These are phyloP conservation scores for Cercocebus atys DNA, from an alignment of 2,113 vertebrate genomes.

Conservation along the genomic window DNA sequence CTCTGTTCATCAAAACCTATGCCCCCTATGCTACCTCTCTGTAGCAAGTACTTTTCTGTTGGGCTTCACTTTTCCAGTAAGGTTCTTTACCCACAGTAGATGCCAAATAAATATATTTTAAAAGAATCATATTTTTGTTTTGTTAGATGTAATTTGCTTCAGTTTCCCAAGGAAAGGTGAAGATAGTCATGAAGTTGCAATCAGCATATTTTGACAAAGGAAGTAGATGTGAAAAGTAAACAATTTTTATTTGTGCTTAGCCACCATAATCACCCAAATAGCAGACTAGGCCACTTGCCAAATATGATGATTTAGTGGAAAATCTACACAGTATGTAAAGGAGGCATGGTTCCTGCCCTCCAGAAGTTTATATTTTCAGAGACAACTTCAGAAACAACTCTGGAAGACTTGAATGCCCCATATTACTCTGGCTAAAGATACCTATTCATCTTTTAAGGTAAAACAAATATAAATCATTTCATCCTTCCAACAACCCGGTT, in stretches of 20 bases:
- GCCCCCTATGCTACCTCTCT: too few relatives aligned
- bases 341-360: background rate
- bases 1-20: background rate
- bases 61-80: background rate
- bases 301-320: background rate
- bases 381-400: background rate
- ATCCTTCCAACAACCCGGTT: background rate
- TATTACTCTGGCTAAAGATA: background rate
- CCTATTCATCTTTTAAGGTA: background rate
- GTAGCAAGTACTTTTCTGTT: background rate
- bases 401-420: background rate
- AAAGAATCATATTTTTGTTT: background rate
- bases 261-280: background rate
- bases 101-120: background rate
- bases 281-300: background rate
- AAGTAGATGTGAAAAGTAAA: background rate
- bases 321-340: background rate
- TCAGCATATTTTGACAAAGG: background rate
- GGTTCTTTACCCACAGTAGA: background rate
- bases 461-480: background rate
- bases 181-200: background rate
- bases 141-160: background rate
- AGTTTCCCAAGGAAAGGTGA: background rate
- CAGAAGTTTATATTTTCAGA: background rate
- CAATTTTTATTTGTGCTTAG: conserved; percentile 1